A percentile compares a stretch with the other conserved stretches of the same genome.
Conservation (phyloP, 2,888 invertebrate genomes). For the Zonitis immaculata region DNA sequence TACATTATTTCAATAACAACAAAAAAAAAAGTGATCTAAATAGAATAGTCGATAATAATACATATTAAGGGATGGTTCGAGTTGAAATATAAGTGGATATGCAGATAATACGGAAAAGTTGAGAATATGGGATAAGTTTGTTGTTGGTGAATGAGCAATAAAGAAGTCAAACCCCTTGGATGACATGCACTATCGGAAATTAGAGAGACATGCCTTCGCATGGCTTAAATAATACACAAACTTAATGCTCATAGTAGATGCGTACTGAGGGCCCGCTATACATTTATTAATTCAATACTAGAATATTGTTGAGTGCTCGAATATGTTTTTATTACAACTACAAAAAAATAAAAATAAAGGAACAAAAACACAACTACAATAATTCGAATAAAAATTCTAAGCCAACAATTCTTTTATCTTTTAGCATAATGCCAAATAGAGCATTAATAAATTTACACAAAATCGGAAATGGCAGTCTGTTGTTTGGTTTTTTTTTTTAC, state of each 20-base stretch:
- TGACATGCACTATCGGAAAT: constrained; percentile 38
- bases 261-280: constrained; percentile 29
- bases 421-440: no score
- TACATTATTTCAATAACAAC: not conserved
- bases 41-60: not conserved
- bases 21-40: no score
- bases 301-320: constrained; percentile 9
- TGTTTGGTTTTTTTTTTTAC: no score
- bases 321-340: not conserved
- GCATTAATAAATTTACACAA: no score
- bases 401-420: no score
- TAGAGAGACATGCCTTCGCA: constrained; percentile 33
- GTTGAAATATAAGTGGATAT: not conserved
- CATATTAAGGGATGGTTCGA: not conserved
- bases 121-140: not conserved
- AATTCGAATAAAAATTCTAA: no score
- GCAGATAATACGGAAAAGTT: not conserved
- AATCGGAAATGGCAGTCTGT: not conserved
- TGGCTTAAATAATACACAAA: constrained; percentile 38
- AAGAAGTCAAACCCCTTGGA: constrained; percentile 19
- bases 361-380: no score
- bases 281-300: constrained; percentile 23
- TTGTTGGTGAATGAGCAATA: constrained; percentile 10
- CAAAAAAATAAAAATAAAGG: not conserved
- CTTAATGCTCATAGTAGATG: constrained; percentile 27